A percentile compares a stretch with the other conserved stretches of the same genome.
Evolutionary conservation across 2,113 vertebrate genomes (phyloP).

Genomic region (Cyphomyrus discorhynchus): DNA sequence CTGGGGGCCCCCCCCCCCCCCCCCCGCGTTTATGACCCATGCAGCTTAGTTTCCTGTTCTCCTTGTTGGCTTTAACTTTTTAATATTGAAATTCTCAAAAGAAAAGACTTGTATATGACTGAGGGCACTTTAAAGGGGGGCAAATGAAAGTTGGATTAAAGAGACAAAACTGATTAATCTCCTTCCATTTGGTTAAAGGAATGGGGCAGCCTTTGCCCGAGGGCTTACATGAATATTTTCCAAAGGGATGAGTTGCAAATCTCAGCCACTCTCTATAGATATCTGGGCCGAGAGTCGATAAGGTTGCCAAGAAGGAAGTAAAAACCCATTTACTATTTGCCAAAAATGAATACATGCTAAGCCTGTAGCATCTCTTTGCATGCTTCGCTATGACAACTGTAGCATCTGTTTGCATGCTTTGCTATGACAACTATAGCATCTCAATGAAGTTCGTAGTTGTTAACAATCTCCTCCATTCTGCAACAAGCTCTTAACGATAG

Average conservation of each 20-base stretch:
- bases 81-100: constrained; percentile 36
- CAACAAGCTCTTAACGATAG: not conserved
- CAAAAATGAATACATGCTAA: not conserved
- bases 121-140: constrained; percentile 38
- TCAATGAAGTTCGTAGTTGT: not conserved
- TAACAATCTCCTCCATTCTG: not conserved
- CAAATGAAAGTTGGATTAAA: constrained; percentile 42
- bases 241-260: not conserved
- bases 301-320: not conserved
- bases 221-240: not conserved
- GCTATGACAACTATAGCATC: not conserved
- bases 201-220: constrained; percentile 40
- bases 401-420: too few relatives aligned
- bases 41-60: constrained; percentile 12
- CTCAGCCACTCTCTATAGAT: not conserved
- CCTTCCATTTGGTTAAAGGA: constrained; percentile 45
- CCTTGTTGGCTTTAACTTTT: constrained; percentile 40
- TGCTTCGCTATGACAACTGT: not conserved
- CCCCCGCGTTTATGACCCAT: not conserved
- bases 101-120: constrained; percentile 43
- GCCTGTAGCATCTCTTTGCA: not conserved
- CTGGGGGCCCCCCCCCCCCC: not conserved
- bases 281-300: not conserved
- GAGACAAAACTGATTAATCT: constrained; percentile 21
- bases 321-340: not conserved